Evolutionary conservation across 1,140 invertebrate genomes (phyloP), one percentile per base, ranked within the genome.

Genomic region (Hyphantria cunea): DNA sequence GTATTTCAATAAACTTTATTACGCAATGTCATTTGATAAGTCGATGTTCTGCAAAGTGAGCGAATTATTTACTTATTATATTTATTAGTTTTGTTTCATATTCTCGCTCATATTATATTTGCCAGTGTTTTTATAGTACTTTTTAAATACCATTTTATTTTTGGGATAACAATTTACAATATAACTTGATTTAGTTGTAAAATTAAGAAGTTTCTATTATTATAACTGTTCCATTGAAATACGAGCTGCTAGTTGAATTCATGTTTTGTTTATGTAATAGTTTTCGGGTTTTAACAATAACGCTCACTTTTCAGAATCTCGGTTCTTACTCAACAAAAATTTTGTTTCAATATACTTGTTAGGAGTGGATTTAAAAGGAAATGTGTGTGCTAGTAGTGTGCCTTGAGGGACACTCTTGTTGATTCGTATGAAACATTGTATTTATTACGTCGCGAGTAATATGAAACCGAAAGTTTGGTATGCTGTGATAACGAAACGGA

Each of bases 311-410:
- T 52, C 32, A 37, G 17, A 62, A 53, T 13, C 10, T 37, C 39
- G 32, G 1, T 13, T 50, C n/a, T 55, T 55, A 47, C 52, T 55
- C 13, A 34, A 48, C 56, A 47, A 54, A 63, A 47, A 44, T 52
- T 13, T 51, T 42, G 17, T 25, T 25, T 25, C 5, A 42, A 50
- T 11, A 50, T 60, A 32, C 39, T 60, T 60, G 33, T 39, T 45
- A 62, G 50, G 50, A 53, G 52, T 47, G 59, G 37, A 25, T 45
- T 14, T 44, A 51, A 49, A 49, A 13, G 11, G 33, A 63, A 61
- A 48, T 15, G 56, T 61, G 70, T 71, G 81, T 76, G 74, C 75
- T 78, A 81, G 65, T 55, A 75, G 74, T 69, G 80, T 84, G 78
- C 83, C 85, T 82, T 84, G 80, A 6, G 74, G 70, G 53, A 81